Evolutionary conservation across 2,888 invertebrate species (phyloP), one percentile per base, ranked within the genome.

Genomic region (Operophtera brumata): DNA sequence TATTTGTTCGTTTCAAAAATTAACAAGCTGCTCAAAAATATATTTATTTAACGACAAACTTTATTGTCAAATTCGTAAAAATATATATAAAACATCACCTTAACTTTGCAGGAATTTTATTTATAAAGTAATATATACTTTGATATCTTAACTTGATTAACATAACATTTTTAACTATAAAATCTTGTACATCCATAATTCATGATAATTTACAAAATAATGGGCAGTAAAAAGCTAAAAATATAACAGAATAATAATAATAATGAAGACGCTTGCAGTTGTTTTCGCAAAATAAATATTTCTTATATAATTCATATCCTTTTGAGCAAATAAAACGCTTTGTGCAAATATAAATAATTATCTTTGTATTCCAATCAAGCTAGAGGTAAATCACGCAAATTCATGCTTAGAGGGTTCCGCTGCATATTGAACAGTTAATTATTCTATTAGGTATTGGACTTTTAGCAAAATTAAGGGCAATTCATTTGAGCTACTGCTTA

Each of bases 141-240:
- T 10, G 28, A 25, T 10, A 36, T 20, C 42, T 43, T 14, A 11
- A 41, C 11, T 20, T 26, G n/a, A 13, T n/a, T 34, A 34, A 36
- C n/a, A 36, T 36, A 34, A 34, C 34, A 36, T 13, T 4, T 36
- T 2, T 36, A 13, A 11, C 34, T 11, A 11, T 5, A 34, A 42
- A 35, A 37, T 46, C 13, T 42, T 45, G 26, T 39, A 51, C 14
- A 44, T 50, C 37, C 39, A 45, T 47, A 52, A 54, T 44, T 48
- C 46, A 58, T 50, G 3, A 36, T 36, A 36, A 6, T 36, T 36
- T 13, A 36, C 9, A 6, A 51, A 59, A 54, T 40, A 34, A 47
- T 47, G 47, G 61, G 58, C 56, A 60, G 59, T 56, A 51, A 49
- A 56, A 62, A 64, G 61, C 62, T 60, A 57, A 54, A 59, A 14